phyloP scores from a whole-genome alignment of 1,140 invertebrate genomes.

The Globodera rostochiensis region DNA sequence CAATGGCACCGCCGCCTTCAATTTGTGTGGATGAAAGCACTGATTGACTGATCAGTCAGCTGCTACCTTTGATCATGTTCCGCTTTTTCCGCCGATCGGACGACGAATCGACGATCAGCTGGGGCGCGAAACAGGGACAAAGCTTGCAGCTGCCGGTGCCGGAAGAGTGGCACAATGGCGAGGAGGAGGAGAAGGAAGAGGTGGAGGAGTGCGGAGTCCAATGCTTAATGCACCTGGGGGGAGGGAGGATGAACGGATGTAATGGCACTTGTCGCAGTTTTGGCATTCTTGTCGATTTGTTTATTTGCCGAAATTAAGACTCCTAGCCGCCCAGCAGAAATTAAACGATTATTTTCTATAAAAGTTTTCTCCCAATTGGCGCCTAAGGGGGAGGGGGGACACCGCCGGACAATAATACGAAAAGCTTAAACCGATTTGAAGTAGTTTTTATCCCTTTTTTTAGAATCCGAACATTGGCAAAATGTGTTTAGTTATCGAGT shows the following conservation, averaged over 20 bases:
- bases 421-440: too few relatives aligned
- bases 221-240: slow-evolving; percentile 28
- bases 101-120: background rate
- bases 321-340: too few relatives aligned
- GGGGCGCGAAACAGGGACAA: background rate
- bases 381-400: too few relatives aligned
- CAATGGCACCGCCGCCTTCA: slow-evolving; percentile 4
- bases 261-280: background rate
- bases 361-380: too few relatives aligned
- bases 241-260: background rate
- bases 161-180: background rate
- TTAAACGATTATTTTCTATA: too few relatives aligned
- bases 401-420: too few relatives aligned
- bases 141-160: background rate
- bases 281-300: background rate
- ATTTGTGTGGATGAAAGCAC: background rate
- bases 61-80: background rate
- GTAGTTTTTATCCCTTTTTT: too few relatives aligned
- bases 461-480: too few relatives aligned
- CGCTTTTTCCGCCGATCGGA: slow-evolving; percentile 1
- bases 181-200: background rate
- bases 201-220: slow-evolving; percentile 31
- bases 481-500: too few relatives aligned
- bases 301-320: too few relatives aligned
- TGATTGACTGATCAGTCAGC: background rate